A percentile compares a stretch with the other conserved stretches of the same genome.
phyloP scores from a whole-genome alignment of 2,888 invertebrate genomes.

The Brenthis hecate region DNA sequence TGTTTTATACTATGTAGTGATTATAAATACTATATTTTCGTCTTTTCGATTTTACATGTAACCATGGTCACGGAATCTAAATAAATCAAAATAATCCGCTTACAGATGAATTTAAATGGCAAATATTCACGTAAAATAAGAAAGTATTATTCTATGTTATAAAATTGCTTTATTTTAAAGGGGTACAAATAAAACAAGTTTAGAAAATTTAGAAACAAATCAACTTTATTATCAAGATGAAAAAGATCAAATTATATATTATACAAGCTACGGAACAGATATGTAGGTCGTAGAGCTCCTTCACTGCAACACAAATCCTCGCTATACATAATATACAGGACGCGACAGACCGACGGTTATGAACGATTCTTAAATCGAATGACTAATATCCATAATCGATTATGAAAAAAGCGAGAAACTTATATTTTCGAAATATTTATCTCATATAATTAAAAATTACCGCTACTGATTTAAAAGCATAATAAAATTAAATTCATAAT shows the following conservation, averaged over 20 bases:
- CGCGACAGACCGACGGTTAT: conserved; percentile 27
- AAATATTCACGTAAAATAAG: too few species aligned
- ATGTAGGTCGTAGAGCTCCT: conserved; percentile 55
- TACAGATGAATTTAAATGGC: too few species aligned
- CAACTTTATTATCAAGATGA: conserved; percentile 82
- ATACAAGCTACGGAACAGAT: conserved; percentile 75
- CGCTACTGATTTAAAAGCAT: background rate
- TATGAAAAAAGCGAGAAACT: background rate
- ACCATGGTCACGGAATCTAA: too few species aligned
- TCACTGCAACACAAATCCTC: conserved; percentile 50
- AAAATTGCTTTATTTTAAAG: background rate
- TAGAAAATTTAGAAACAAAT: conserved; percentile 82
- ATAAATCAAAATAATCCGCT: too few species aligned
- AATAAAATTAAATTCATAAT: conserved; percentile 3
- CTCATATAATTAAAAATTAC: too few species aligned
- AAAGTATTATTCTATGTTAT: background rate
- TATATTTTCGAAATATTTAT: too few species aligned
- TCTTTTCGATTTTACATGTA: too few species aligned
- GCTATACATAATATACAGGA: conserved; percentile 47
- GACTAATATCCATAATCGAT: background rate
- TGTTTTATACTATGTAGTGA: too few species aligned
- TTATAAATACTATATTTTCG: too few species aligned
- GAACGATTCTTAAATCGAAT: conserved; percentile 3
- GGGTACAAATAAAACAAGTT: conserved; percentile 44
- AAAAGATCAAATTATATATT: conserved; percentile 79